Evolutionary conservation across 37 sponge, comb jelly and placozoan genomes (phyloP).

Genomic region (Petrosia ficiformis): DNA sequence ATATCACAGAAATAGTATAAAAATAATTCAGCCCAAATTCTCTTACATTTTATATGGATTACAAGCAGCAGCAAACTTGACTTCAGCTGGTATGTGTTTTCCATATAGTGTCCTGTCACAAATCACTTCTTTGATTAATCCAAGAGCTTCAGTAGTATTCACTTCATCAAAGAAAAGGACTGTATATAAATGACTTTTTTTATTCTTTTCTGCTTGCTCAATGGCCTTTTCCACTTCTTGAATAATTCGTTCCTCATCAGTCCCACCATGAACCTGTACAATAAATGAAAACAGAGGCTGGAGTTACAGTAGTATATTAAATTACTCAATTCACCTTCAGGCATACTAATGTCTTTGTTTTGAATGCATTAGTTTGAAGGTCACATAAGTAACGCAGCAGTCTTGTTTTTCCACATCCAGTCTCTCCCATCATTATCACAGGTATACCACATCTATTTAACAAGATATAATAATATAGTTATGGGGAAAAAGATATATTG

Average conservation of each 20-base stretch:
- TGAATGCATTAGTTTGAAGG: slow-evolving; percentile 3
- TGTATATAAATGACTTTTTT: slow-evolving; percentile 24
- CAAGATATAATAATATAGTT: background rate
- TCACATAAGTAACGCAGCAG: background rate
- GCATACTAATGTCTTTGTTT: slow-evolving; percentile 1
- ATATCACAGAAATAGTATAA: background rate
- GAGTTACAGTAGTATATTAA: too few relatives aligned
- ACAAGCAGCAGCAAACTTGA: slow-evolving; percentile 84
- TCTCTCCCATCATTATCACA: slow-evolving; percentile 3
- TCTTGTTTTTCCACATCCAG: slow-evolving; percentile 13
- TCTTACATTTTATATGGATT: slow-evolving; percentile 67
- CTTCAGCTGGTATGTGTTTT: slow-evolving; percentile 3
- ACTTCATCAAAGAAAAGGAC: slow-evolving; percentile 19
- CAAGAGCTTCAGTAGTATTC: slow-evolving; percentile 26
- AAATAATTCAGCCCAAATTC: background rate
- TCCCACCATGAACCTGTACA: slow-evolving; percentile 86
- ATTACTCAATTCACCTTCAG: background rate
- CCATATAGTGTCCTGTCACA: slow-evolving; percentile 44
- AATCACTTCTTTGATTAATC: slow-evolving; percentile 66
- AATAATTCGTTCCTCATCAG: slow-evolving; percentile 57
- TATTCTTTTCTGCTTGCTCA: slow-evolving; percentile 47
- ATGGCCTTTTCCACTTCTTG: slow-evolving; percentile 53
- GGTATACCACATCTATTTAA: slow-evolving; percentile 1
- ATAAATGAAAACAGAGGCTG: too few relatives aligned
- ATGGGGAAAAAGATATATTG: too few relatives aligned